Evolutionary conservation across 2,888 invertebrate genomes (phyloP).

Genomic region (Archaeoteleia sp.): DNA sequence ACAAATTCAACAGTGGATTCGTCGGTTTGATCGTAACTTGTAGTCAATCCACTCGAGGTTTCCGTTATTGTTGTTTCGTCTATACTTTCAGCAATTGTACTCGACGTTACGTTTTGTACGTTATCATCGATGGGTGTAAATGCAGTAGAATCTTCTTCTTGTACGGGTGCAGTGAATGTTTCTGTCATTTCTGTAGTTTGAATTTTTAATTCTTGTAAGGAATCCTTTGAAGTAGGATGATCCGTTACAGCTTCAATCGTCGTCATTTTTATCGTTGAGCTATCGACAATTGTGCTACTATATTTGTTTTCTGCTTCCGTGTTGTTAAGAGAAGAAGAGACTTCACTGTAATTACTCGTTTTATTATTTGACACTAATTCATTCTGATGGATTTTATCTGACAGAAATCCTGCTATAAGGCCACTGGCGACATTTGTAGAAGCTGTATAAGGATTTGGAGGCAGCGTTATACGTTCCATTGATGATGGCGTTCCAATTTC

Average conservation of each 20-base stretch:
- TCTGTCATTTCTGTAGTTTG: not conserved
- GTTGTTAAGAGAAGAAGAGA: no score
- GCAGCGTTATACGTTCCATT: conserved; percentile 42
- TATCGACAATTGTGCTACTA: not conserved
- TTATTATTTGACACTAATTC: conserved; percentile 10
- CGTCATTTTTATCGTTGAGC: not conserved
- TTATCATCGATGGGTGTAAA: not conserved
- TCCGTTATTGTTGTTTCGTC: conserved; percentile 19
- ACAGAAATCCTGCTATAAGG: conserved; percentile 64
- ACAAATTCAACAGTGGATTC: conserved; percentile 11
- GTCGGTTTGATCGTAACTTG: conserved; percentile 17
- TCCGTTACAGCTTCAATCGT: not conserved
- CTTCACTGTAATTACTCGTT: not conserved
- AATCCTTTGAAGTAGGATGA: conserved; percentile 12
- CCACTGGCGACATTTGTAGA: conserved; percentile 60
- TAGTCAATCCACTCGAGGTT: conserved; percentile 1
- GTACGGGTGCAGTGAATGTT: not conserved
- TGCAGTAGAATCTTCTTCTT: conserved; percentile 13
- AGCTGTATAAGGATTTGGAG: conserved; percentile 24
- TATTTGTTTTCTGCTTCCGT: not conserved
- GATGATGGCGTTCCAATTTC: conserved; percentile 37
- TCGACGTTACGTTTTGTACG: conserved; percentile 13
- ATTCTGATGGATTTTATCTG: conserved; percentile 27
- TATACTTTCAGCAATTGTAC: conserved; percentile 13
- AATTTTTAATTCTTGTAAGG: not conserved